Evolutionary conservation across 2,888 invertebrate species (phyloP), one percentile per base, ranked within the genome.

Genomic region (Eupithecia dodoneata): DNA sequence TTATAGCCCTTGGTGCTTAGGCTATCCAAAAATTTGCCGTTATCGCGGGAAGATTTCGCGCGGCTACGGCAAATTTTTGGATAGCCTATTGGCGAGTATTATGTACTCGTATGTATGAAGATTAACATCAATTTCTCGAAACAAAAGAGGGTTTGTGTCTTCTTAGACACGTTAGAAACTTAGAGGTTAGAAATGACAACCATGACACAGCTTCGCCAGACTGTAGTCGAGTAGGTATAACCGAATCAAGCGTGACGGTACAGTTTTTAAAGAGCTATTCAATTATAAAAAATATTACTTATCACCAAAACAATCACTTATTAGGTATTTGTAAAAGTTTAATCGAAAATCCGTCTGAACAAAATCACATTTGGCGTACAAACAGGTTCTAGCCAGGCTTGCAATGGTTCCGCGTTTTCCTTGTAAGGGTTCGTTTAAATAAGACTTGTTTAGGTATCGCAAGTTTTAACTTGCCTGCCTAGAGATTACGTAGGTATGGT

Each of bases 321-420:
- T 52, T 55, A n/a, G 55, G 7, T n/a, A 55, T 55, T 7, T n/a
- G 55, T 18, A 59, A 59, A 59, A 59, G n/a, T 18, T 18, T 10
- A 3, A 63, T 52, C 15, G 4, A 52, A 69, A 73, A 59, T 45
- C 30, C 6, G 47, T 47, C 18, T 47, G 55, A 42, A 18, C 70
- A 65, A 42, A 49, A 71, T 42, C 49, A 71, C 42, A 44, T 72
- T 75, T n/a, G 66, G 67, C 55, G 18, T 10, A 45, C 2, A 63
- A 18, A 77, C 77, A 52, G 74, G 69, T 72, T 77, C 67, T 71
- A 49, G 30, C 47, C 47, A 69, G 45, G 13, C 65, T 65, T 65
- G 42, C 67, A 74, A 72, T 69, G 74, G 71, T 74, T 77, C 72
- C 77, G 55, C 63, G 42, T 65, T 77, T 59, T 49, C 66, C 49